Conservation (phyloP, 1,140 invertebrate species). For the Cydia strobilella region DNA sequence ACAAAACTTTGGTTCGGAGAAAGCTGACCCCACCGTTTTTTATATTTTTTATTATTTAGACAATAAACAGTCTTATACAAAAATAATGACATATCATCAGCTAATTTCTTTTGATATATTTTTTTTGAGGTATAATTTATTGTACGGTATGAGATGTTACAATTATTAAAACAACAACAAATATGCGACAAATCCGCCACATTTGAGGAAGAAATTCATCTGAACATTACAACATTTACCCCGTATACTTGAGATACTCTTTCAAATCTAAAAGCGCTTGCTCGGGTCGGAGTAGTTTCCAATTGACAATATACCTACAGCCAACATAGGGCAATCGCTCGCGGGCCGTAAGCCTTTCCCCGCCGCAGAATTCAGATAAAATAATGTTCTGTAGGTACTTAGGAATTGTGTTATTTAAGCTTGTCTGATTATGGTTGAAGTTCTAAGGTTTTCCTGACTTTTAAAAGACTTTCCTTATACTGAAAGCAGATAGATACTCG, state of each 20-base stretch:
- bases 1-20: not conserved
- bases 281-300: slow-evolving; percentile 58
- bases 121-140: no score
- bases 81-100: no score
- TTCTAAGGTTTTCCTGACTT: not conserved
- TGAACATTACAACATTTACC: slow-evolving; percentile 38
- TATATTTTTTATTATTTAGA: no score
- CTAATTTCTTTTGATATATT: no score
- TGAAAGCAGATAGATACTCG: no score
- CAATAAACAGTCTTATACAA: no score
- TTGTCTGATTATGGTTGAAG: not conserved
- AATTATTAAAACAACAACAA: no score
- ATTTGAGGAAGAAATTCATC: slow-evolving; percentile 31
- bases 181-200: not conserved
- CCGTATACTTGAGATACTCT: slow-evolving; percentile 53
- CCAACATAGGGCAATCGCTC: slow-evolving; percentile 53
- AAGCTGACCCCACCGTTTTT: no score
- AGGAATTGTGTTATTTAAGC: slow-evolving; percentile 8
- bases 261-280: slow-evolving; percentile 63
- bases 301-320: slow-evolving; percentile 64
- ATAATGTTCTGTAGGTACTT: slow-evolving; percentile 33
- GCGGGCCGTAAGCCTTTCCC: slow-evolving; percentile 52
- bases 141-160: no score
- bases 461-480: not conserved
- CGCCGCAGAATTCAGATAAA: slow-evolving; percentile 37